Base-by-base conservation (phyloP, 2,797 vertebrate genomes). In the Alfaro cultratus region DNA sequence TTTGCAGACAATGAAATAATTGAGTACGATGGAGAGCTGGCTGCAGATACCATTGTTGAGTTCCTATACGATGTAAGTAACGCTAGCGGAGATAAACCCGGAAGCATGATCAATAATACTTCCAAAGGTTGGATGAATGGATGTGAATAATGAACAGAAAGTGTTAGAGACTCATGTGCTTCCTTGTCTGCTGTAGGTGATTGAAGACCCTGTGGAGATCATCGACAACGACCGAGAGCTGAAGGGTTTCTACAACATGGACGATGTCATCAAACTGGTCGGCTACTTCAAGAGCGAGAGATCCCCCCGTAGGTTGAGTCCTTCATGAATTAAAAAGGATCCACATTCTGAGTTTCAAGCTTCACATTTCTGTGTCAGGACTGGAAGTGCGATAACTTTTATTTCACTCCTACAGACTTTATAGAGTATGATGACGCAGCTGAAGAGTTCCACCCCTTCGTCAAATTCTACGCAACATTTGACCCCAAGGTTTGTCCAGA, bases 391-490 rank as follows among this genome's bases (percentile, higher is more conserved):
- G 8, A n/a, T 47, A 41, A 2, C 0, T 47, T 29, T 29, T 29
- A 4, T 39, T 23, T 67, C 60, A 21, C 46, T 47, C 9, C 39
- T 73, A 10, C 92, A 98, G 97, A 98, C 82, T 98, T 93, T 91
- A 96, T 97, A 55, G 97, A 97, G 88, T 99, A 84, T 0, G 94
- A 96, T 5, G 97, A 97, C 0, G 97, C 98, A 0, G 97, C 98
- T 0, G 97, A 97, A 82, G 97, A 97, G 82, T 98, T 98, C 77
- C 98, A 98, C 62, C 98, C 97, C 11, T 97, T 97, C 74, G 95
- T 99, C 87, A 96, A 97, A 73, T 99, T 98, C 94, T 99, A 95
- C 10, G 97, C 96, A 80, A 98, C 97, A 57, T 98, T 97, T 43
- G 97, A 97, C 81, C 82, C 95, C 88, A 97, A 97, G 97, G 97